Conservation (phyloP, 2,113 vertebrate species). For the Prochilodus magdalenae region DNA sequence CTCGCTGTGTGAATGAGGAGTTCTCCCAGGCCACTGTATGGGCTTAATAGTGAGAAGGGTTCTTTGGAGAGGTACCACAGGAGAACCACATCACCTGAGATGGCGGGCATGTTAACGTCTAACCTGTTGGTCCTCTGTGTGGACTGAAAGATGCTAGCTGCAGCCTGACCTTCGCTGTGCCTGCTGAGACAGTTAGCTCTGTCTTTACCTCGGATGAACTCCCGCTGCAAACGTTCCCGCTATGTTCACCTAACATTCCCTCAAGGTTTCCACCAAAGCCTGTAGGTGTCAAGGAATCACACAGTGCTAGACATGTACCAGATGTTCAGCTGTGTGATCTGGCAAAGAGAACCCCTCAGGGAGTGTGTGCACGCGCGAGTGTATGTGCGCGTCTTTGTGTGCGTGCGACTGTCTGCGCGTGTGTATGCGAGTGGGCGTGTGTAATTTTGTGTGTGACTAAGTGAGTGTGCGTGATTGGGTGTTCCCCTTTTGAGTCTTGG, state of each 20-base stretch:
- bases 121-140: not conserved
- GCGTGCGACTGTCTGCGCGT: too few relatives aligned
- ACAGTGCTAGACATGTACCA: conserved; percentile 29
- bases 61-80: too few relatives aligned
- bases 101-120: not conserved
- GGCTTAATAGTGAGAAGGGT: too few relatives aligned
- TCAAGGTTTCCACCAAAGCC: conserved; percentile 15
- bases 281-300: conserved; percentile 37
- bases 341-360: not conserved
- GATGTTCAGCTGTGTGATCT: conserved; percentile 33
- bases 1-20: not conserved
- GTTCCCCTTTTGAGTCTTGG: too few relatives aligned
- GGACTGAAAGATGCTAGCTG: not conserved
- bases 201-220: conserved; percentile 2
- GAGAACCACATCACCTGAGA: too few relatives aligned
- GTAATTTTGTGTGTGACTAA: too few relatives aligned
- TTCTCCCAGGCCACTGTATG: too few relatives aligned
- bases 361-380: too few relatives aligned
- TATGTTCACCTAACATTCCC: not conserved
- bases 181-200: not conserved
- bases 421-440: too few relatives aligned
- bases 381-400: too few relatives aligned
- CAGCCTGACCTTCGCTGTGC: not conserved
- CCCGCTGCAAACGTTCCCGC: not conserved
- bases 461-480: too few relatives aligned